phyloP scores from a whole-genome alignment of 2,113 vertebrate genomes.

The Aldabrachelys gigantea region DNA sequence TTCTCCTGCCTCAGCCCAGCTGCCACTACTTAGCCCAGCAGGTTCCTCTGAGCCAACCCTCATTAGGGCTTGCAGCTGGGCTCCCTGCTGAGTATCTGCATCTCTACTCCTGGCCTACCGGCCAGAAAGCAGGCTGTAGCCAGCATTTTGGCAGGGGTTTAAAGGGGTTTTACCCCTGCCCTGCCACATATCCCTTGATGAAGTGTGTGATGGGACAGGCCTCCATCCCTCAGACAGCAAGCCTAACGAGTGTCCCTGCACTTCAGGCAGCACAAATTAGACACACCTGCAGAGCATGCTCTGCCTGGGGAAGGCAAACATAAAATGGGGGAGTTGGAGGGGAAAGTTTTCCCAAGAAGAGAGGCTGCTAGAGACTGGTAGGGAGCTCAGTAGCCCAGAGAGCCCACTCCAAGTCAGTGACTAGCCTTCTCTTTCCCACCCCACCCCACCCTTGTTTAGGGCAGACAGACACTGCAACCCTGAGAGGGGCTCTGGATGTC shows the following conservation, averaged over 20 bases:
- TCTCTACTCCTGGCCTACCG: too few species aligned
- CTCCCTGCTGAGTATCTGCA: too few species aligned
- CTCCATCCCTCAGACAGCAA: background rate
- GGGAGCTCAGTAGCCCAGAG: too few species aligned
- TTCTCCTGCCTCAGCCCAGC: too few species aligned
- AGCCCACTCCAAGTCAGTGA: background rate
- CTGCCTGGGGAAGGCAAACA: background rate
- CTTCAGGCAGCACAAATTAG: background rate
- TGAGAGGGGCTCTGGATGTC: background rate
- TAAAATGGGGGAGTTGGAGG: background rate
- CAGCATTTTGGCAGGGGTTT: too few species aligned
- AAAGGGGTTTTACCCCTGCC: too few species aligned
- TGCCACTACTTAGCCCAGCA: too few species aligned
- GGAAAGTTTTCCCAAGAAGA: too few species aligned
- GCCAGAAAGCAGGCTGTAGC: too few species aligned
- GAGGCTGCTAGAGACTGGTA: background rate
- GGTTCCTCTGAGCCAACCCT: too few species aligned
- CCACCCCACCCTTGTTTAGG: background rate
- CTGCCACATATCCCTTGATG: background rate
- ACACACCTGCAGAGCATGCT: background rate
- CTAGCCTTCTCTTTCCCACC: too few species aligned
- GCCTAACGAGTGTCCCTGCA: background rate
- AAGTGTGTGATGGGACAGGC: background rate
- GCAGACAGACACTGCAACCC: background rate
- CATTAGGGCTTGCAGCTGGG: too few species aligned